Evolutionary conservation across 2,113 vertebrate species (phyloP).

Genomic region (Sinocyclocheilus maitianheensis): DNA sequence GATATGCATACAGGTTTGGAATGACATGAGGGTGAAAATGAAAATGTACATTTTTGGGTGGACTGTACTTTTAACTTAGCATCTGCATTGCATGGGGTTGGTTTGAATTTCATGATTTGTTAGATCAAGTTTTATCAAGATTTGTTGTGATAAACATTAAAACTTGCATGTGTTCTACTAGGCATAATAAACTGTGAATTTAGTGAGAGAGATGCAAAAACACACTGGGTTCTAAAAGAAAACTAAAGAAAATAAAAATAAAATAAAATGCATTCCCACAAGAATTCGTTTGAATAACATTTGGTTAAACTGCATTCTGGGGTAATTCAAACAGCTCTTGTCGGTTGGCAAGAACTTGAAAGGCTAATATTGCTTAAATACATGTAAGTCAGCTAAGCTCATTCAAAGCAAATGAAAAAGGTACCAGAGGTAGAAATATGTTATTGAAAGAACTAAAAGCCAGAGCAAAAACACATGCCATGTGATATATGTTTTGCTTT

Average conservation of each 20-base stretch:
- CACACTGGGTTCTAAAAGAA: background rate
- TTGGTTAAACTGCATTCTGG: slow-evolving; percentile 44
- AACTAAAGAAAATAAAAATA: too few relatives aligned
- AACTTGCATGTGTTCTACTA: background rate
- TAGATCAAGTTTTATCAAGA: too few relatives aligned
- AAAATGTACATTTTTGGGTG: too few relatives aligned
- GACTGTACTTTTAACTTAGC: too few relatives aligned
- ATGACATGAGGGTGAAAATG: too few relatives aligned
- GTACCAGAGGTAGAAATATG: slow-evolving; percentile 6
- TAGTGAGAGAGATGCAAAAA: background rate
- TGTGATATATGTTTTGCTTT: slow-evolving; percentile 35
- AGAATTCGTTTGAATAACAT: slow-evolving; percentile 40
- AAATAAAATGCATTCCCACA: slow-evolving; percentile 12
- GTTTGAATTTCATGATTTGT: too few relatives aligned
- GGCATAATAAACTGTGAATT: background rate
- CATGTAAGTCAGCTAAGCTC: background rate
- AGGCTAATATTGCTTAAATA: slow-evolving; percentile 28
- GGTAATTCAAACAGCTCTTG: slow-evolving; percentile 44
- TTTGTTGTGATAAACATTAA: too few relatives aligned
- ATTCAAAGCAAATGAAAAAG: slow-evolving; percentile 11
- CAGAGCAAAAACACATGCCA: background rate
- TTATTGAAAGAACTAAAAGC: slow-evolving; percentile 25
- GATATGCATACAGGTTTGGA: too few relatives aligned
- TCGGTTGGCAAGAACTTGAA: background rate
- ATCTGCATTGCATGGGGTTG: too few relatives aligned